Evolutionary conservation across 2,797 vertebrate species (phyloP), one percentile per base, ranked within the genome.

Genomic region (Pangasius krempfi): DNA sequence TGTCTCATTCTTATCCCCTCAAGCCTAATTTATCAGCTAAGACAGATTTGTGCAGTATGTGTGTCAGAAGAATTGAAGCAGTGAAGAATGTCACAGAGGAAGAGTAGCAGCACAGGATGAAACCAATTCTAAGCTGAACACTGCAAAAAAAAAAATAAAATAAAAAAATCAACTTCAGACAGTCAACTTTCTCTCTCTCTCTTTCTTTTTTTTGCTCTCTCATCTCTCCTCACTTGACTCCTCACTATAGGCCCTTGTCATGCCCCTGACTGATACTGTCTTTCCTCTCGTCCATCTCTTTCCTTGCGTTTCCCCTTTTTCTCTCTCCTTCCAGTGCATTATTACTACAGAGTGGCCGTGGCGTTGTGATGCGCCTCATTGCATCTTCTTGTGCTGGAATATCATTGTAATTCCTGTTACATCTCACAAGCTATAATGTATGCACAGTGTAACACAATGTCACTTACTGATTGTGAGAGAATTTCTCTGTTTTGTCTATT

Each of bases 101-200:
- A 89, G 86, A 90, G 64, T n/a, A 84, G 86, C 78, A 70, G 62
- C 85, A 75, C 80, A 83, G 91, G 92, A 93, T 93, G 92, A 94
- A 94, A 95, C 92, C 92, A 94, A 93, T 94, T 94, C 91, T 56
- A 76, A 93, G 87, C 94, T 93, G 92, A 93, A 93, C 91, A 92
- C 52, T 33, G 52, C n/a, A 30, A 93, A 93, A 94, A 92, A 93
- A 91, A 91, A 92, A 94, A 95, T 16, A 90, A 94, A 91, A 90
- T 44, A 73, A 70, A 70, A 25, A 75, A 50, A 78, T n/a, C 30
- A 56, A 80, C 18, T 80, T 80, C 52, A 80, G n/a, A 80, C 92
- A 78, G 89, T 91, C 87, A 91, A 60, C 73, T 76, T 88, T 91
- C 62, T 47, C 22, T 75, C 10, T 50, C 9, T 27, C 4, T 75